phyloP scores from a whole-genome alignment of 2,113 vertebrate genomes.

The Gavialis gangeticus region DNA sequence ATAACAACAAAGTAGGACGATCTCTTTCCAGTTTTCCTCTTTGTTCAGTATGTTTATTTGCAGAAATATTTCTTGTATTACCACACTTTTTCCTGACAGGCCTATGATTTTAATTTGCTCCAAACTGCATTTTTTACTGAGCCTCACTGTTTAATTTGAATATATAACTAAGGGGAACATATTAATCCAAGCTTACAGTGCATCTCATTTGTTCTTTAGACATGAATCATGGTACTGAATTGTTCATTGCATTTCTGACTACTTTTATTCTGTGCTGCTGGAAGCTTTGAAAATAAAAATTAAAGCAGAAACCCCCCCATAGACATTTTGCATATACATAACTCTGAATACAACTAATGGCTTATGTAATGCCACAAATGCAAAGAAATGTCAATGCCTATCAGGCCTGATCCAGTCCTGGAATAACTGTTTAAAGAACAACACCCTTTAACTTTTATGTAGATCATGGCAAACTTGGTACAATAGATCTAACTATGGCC shows the following conservation, averaged over 20 bases:
- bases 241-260: slow-evolving; percentile 29
- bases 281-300: slow-evolving; percentile 2
- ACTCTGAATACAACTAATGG: slow-evolving; percentile 8
- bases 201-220: neutral
- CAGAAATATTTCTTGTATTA: neutral
- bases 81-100: neutral
- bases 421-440: neutral
- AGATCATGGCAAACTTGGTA: neutral
- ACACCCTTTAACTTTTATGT: neutral
- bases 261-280: neutral
- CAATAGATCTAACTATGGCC: neutral
- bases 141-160: neutral
- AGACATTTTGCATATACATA: neutral
- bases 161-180: neutral
- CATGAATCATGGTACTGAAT: neutral
- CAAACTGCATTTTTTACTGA: neutral
- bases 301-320: slow-evolving; percentile 5
- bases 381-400: neutral
- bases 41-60: slow-evolving; percentile 24
- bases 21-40: neutral
- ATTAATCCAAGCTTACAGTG: neutral
- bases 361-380: neutral
- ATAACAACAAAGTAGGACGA: neutral
- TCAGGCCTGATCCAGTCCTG: neutral
- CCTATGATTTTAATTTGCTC: neutral